Percentiles rank a stretch among this genome's conserved stretches.
Evolutionary conservation across 37 sponge, comb jelly and placozoan genomes (phyloP).

Genomic region (Ephydatia muelleri): DNA sequence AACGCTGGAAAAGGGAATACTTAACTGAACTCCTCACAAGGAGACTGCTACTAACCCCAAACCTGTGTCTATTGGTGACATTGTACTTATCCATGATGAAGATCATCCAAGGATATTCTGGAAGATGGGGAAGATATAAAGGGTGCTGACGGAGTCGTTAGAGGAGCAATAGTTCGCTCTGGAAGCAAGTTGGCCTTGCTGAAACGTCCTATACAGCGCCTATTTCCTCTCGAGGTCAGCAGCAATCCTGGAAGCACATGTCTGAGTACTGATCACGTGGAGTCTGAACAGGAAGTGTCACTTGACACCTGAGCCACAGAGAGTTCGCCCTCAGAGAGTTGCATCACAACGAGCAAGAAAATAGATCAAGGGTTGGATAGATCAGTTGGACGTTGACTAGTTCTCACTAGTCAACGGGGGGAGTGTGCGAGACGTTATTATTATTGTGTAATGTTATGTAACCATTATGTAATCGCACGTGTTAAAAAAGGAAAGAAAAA

Average conservation of each 20-base stretch:
- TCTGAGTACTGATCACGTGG: not conserved
- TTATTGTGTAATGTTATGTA: not conserved
- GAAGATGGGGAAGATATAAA: slow-evolving; percentile 33
- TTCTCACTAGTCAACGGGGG: not conserved
- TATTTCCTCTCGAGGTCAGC: slow-evolving; percentile 15
- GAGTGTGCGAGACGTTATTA: not conserved
- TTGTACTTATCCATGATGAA: slow-evolving; percentile 29
- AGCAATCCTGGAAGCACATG: not conserved
- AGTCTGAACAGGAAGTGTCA: not conserved
- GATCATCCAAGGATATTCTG: slow-evolving; percentile 41
- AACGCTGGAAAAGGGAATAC: slow-evolving; percentile 12
- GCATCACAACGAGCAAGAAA: not conserved
- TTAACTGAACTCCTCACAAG: not conserved
- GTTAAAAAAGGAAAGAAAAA: not conserved
- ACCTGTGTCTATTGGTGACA: slow-evolving; percentile 4
- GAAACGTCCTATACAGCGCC: slow-evolving; percentile 6
- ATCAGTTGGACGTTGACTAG: not conserved
- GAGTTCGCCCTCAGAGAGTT: not conserved
- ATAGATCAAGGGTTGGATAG: not conserved
- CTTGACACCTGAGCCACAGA: not conserved
- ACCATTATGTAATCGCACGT: not conserved
- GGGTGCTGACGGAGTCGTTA: slow-evolving; percentile 30
- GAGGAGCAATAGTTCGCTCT: slow-evolving; percentile 29
- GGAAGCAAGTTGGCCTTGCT: not conserved
- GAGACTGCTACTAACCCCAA: not conserved